Conservation (phyloP, 2,797 vertebrate species). For the Novumbra hubbsi region DNA sequence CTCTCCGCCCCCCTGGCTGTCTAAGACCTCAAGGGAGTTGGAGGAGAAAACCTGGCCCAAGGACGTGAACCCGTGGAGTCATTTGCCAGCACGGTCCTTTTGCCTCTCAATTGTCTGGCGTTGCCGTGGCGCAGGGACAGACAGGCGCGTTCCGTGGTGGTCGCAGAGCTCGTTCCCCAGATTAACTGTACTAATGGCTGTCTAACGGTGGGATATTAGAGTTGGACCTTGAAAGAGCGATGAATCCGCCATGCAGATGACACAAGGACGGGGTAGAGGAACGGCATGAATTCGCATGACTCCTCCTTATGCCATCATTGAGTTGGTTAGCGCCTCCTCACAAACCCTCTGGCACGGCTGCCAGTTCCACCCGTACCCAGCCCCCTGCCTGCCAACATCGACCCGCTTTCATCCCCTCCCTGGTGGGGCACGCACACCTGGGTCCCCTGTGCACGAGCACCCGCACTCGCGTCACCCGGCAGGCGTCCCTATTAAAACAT, state of each 20-base stretch:
- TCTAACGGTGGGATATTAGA: constrained; percentile 66
- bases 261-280: not conserved
- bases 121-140: constrained; percentile 12
- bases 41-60: constrained; percentile 54
- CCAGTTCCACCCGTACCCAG: constrained; percentile 48
- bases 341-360: constrained; percentile 52
- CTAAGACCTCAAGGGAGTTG: constrained; percentile 29
- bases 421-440: constrained; percentile 64
- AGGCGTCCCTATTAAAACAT: constrained; percentile 42
- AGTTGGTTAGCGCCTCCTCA: constrained; percentile 39
- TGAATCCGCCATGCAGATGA: constrained; percentile 33
- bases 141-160: constrained; percentile 41
- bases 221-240: constrained; percentile 47
- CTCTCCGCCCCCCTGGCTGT: not conserved
- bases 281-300: constrained; percentile 33
- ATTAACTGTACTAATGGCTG: constrained; percentile 69
- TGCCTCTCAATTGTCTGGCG: constrained; percentile 25
- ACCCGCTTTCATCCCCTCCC: constrained; percentile 60
- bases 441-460: constrained; percentile 45
- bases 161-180: constrained; percentile 62
- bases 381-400: constrained; percentile 1
- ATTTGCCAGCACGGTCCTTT: constrained; percentile 52
- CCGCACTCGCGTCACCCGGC: constrained; percentile 35
- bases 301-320: not conserved
- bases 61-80: constrained; percentile 62